A percentile compares a stretch with the other conserved stretches of the same genome.
Evolutionary conservation across 2,797 vertebrate species (phyloP).

Genomic region (Cyclopterus lumpus): DNA sequence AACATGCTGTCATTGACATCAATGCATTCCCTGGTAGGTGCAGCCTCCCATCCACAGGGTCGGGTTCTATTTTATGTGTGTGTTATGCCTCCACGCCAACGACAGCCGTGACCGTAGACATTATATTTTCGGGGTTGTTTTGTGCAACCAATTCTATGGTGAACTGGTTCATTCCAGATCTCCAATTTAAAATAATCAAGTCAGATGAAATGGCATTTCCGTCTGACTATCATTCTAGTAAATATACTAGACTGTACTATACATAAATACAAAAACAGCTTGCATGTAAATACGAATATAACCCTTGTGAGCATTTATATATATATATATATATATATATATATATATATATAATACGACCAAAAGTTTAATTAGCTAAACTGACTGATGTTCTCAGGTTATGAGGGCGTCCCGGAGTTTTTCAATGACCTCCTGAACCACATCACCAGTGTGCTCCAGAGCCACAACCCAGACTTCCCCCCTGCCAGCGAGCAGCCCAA

Average conservation of each 20-base stretch:
- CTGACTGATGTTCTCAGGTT: conserved; percentile 82
- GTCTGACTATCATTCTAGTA: neutral
- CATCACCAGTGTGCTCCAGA: conserved; percentile 91
- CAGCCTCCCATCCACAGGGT: neutral
- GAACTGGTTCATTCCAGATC: neutral
- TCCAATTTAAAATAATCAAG: no score
- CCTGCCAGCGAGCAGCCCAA: conserved; percentile 66
- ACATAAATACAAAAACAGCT: neutral
- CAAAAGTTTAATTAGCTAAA: neutral
- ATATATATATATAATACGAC: no score
- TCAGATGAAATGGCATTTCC: no score
- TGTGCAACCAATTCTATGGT: neutral
- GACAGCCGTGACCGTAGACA: neutral
- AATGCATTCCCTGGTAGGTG: conserved; percentile 97
- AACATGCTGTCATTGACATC: conserved; percentile 96
- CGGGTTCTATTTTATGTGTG: neutral
- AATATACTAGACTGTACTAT: neutral
- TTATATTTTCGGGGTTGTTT: neutral
- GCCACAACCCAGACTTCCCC: conserved; percentile 80
- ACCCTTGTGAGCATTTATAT: no score
- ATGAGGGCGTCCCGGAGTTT: conserved; percentile 96
- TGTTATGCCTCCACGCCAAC: neutral
- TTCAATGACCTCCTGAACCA: conserved; percentile 96
- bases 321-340: no score
- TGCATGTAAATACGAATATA: neutral